Conservation (phyloP, 2,113 vertebrate species). For the Gallinago media region DNA sequence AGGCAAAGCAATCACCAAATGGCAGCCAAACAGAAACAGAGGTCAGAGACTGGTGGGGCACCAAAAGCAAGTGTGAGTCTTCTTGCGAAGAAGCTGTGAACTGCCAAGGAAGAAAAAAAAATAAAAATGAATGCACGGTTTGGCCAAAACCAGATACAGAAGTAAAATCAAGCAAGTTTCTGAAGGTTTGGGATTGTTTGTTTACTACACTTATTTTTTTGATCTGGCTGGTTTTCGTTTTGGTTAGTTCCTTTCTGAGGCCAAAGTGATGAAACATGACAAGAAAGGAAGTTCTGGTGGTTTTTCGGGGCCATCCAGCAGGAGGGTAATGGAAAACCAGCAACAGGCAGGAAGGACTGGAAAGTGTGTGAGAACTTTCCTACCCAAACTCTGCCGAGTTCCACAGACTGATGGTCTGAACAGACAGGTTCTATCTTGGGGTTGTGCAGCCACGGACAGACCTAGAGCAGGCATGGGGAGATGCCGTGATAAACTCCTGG, state of each 20-base stretch:
- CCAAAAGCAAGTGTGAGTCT: background rate
- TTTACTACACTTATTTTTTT: constrained; percentile 37
- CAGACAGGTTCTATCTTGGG: background rate
- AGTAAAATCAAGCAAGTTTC: background rate
- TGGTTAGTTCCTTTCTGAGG: constrained; percentile 38
- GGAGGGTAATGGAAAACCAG: constrained; percentile 36
- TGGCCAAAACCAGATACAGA: background rate
- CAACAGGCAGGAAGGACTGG: constrained; percentile 26
- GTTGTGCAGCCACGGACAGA: background rate
- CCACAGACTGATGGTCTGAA: background rate
- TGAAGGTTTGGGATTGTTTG: background rate
- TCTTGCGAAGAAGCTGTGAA: background rate
- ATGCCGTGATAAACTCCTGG: background rate
- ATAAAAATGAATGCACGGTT: background rate
- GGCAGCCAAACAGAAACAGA: background rate
- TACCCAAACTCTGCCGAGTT: background rate
- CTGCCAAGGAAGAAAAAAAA: background rate
- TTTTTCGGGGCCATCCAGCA: constrained; percentile 39
- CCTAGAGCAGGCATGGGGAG: background rate
- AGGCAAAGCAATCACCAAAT: background rate
- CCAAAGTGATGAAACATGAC: constrained; percentile 44
- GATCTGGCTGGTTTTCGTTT: constrained; percentile 18
- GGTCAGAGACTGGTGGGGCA: background rate
- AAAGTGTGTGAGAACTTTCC: background rate
- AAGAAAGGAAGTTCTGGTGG: constrained; percentile 68